Evolutionary conservation across 1,140 invertebrate genomes (phyloP).

Genomic region (Brachystomella parvula): DNA sequence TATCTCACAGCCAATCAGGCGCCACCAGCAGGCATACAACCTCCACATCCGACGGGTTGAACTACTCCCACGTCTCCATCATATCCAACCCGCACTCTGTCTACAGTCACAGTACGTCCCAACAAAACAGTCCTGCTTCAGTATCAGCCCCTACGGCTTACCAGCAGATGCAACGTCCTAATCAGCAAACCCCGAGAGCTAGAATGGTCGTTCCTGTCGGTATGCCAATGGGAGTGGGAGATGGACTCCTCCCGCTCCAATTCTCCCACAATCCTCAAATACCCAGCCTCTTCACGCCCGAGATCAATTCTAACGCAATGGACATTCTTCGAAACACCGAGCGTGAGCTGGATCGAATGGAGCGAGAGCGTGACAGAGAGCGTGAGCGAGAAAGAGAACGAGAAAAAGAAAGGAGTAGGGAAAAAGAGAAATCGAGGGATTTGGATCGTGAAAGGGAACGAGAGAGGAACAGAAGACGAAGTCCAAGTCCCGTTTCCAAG

Average conservation of each 20-base stretch:
- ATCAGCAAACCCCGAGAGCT: not conserved
- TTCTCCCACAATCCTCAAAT: not conserved
- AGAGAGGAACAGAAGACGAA: conserved; percentile 18
- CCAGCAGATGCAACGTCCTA: not conserved
- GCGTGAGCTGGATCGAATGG: not conserved
- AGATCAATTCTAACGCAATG: not conserved
- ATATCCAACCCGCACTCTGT: conserved; percentile 28
- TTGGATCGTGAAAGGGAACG: conserved; percentile 35
- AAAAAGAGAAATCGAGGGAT: conserved; percentile 28
- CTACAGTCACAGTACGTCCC: conserved; percentile 8
- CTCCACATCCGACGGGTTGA: conserved; percentile 14
- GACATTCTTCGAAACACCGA: not conserved
- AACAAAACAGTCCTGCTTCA: conserved; percentile 1
- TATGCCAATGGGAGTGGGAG: not conserved
- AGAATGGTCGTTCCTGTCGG: not conserved
- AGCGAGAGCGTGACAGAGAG: not conserved
- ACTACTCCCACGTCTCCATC: conserved; percentile 21
- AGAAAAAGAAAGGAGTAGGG: conserved; percentile 31
- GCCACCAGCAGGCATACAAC: not conserved
- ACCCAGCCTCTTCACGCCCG: not conserved
- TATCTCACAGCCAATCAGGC: not conserved
- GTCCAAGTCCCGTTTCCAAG: not conserved
- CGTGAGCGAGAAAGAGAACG: conserved; percentile 37
- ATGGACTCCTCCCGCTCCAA: not conserved
- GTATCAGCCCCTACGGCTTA: not conserved